Conservation (phyloP, 2,888 invertebrate species). For the Oxycera nigricornis region DNA sequence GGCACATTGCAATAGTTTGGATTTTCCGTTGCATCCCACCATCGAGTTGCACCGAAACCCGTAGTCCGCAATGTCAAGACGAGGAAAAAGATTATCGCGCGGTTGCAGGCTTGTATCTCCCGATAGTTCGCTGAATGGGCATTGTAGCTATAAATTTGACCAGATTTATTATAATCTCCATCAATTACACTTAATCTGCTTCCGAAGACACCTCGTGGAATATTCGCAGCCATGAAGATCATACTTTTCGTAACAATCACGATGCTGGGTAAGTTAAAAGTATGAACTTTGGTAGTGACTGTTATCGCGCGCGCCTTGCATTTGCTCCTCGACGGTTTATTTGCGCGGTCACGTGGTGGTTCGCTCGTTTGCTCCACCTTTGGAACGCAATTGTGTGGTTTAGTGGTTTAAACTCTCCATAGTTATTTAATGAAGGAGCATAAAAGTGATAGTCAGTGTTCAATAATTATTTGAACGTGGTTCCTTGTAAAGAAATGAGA, state of each 20-base stretch:
- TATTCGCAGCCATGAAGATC: slow-evolving; percentile 18
- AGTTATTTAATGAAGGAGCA: no score
- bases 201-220: slow-evolving; percentile 6
- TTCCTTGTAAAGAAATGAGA: no score
- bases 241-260: not conserved
- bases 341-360: no score
- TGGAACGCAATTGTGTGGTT: no score
- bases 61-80: not conserved
- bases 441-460: not conserved
- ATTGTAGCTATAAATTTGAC: slow-evolving; percentile 27
- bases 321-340: no score
- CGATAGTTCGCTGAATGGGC: not conserved
- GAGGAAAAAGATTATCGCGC: not conserved
- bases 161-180: not conserved
- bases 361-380: no score
- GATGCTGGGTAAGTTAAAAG: slow-evolving; percentile 6
- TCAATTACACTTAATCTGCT: slow-evolving; percentile 7
- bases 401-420: no score
- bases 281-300: no score
- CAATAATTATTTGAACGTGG: not conserved
- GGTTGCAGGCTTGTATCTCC: no score
- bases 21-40: not conserved
- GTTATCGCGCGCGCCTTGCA: no score
- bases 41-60: not conserved
- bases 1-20: not conserved